phyloP scores from a whole-genome alignment of 2,888 invertebrate species.

The Hirtodrosophila trivittata region DNA sequence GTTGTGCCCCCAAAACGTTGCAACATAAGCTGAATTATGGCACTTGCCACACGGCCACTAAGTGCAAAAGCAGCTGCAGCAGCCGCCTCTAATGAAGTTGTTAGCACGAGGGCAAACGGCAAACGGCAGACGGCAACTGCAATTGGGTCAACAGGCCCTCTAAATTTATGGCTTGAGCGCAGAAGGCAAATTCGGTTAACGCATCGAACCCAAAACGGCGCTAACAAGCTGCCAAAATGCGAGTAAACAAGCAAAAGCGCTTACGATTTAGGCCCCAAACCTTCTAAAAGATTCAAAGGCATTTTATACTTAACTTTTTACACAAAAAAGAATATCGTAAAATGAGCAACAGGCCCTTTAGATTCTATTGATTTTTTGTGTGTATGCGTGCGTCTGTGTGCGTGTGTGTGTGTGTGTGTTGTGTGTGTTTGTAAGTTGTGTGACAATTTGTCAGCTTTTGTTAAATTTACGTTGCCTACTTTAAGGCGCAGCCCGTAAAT shows the following conservation, averaged over 20 bases:
- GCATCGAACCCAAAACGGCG: constrained; percentile 22
- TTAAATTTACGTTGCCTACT: constrained; percentile 54
- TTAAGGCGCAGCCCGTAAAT: constrained; percentile 50
- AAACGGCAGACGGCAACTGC: constrained; percentile 11
- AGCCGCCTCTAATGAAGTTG: constrained; percentile 11
- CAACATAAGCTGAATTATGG: constrained; percentile 63
- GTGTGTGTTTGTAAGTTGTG: constrained; percentile 25
- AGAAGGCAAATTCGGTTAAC: neutral
- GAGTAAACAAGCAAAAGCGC: constrained; percentile 13
- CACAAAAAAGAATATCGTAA: constrained; percentile 31
- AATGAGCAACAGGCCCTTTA: constrained; percentile 47
- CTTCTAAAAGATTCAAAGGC: neutral
- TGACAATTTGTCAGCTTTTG: constrained; percentile 61
- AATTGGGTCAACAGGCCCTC: constrained; percentile 21
- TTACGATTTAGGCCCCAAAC: constrained; percentile 19
- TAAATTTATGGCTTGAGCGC: neutral
- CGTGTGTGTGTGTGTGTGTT: constrained; percentile 30
- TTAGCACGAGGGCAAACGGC: constrained; percentile 8
- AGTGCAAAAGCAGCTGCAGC: constrained; percentile 34
- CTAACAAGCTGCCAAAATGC: constrained; percentile 34
- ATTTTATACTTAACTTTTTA: constrained; percentile 27
- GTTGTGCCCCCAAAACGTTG: constrained; percentile 22
- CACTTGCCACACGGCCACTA: constrained; percentile 34
- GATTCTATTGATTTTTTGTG: neutral
- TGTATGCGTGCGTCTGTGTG: neutral